A percentile compares a stretch with the other conserved stretches of the same genome.
Evolutionary conservation across 2,888 invertebrate species (phyloP).

Genomic region (Thelaira solivaga): DNA sequence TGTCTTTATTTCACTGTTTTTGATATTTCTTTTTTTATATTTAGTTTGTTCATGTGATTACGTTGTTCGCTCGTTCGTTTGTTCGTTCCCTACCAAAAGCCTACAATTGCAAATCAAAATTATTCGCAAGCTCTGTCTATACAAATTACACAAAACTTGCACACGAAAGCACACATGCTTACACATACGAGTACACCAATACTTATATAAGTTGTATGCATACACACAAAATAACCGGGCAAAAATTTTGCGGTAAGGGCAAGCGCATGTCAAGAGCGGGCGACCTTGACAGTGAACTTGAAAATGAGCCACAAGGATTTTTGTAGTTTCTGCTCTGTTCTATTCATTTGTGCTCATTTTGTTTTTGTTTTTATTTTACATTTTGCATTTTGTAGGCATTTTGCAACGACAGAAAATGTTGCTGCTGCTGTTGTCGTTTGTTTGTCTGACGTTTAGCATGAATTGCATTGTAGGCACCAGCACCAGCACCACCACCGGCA

Average conservation of each 20-base stretch:
- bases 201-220: neutral
- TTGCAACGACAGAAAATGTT: conserved; percentile 33
- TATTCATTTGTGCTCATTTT: neutral
- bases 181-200: neutral
- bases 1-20: neutral
- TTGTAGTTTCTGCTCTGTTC: conserved; percentile 44
- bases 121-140: neutral
- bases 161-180: neutral
- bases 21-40: neutral
- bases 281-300: conserved; percentile 91
- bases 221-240: conserved; percentile 33
- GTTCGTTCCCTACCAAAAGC: neutral
- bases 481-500: conserved; percentile 31
- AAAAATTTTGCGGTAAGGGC: conserved; percentile 59
- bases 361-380: conserved; percentile 49
- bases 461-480: conserved; percentile 45
- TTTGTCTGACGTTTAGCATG: conserved; percentile 47
- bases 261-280: conserved; percentile 79
- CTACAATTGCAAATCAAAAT: conserved; percentile 24
- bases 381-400: no score
- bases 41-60: conserved; percentile 10
- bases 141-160: conserved; percentile 15
- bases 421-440: conserved; percentile 36
- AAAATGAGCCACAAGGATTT: conserved; percentile 78
- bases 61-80: conserved; percentile 2